These are phyloP conservation scores for Cantharis rustica DNA, from an alignment of 2,888 invertebrate genomes.

Conservation along the genomic window DNA sequence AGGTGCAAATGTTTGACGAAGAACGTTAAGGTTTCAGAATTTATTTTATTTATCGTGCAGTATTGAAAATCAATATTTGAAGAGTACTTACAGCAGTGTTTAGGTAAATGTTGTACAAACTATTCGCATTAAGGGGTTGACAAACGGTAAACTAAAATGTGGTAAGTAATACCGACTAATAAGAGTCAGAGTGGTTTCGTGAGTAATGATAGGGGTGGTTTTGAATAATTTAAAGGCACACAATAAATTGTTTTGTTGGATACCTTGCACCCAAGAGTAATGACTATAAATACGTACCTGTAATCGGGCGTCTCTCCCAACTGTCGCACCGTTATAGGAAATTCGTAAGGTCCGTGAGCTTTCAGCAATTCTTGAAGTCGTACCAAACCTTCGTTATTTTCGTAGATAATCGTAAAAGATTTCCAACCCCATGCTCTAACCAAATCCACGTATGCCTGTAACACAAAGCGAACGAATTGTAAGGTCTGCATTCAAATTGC, in stretches of 20 bases:
- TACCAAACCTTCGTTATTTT: slow-evolving; percentile 91
- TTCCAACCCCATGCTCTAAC: slow-evolving; percentile 93
- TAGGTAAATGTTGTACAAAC: slow-evolving; percentile 1
- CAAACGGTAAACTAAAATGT: background rate
- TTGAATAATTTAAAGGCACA: slow-evolving; percentile 5
- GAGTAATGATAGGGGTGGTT: slow-evolving; percentile 21
- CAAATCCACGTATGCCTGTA: slow-evolving; percentile 87
- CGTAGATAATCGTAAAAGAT: slow-evolving; percentile 95
- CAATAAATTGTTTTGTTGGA: slow-evolving; percentile 1
- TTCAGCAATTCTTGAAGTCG: slow-evolving; percentile 86
- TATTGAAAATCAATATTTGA: background rate
- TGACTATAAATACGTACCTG: slow-evolving; percentile 61
- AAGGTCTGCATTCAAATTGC: slow-evolving; percentile 10
- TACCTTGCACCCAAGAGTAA: background rate
- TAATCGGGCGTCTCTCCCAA: slow-evolving; percentile 84
- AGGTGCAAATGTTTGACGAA: slow-evolving; percentile 17
- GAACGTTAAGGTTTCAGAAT: slow-evolving; percentile 9
- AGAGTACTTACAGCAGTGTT: background rate
- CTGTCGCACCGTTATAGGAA: slow-evolving; percentile 83
- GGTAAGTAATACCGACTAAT: slow-evolving; percentile 23
- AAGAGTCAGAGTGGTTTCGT: slow-evolving; percentile 21
- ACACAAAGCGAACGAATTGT: slow-evolving; percentile 31
- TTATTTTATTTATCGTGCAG: background rate
- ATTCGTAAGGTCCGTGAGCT: slow-evolving; percentile 83
- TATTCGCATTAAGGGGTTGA: slow-evolving; percentile 4